Conservation (phyloP, 2,888 invertebrate species). For the Nysson spinosus region DNA sequence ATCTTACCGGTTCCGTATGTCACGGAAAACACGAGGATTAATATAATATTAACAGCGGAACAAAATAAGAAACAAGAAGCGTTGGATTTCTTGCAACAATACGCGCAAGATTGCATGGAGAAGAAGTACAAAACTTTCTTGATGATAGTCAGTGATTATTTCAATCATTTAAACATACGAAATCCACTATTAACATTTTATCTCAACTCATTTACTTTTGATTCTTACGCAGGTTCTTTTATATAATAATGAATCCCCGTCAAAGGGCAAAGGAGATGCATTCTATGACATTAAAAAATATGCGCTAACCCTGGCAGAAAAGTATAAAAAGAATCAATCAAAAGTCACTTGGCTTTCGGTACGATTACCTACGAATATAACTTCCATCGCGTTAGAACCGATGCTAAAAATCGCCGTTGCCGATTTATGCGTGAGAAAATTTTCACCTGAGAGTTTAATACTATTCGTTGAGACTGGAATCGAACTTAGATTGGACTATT, state of each 20-base stretch:
- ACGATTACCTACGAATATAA: slow-evolving; percentile 78
- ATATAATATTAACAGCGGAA: slow-evolving; percentile 86
- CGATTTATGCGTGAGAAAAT: slow-evolving; percentile 84
- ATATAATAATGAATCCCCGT: slow-evolving; percentile 82
- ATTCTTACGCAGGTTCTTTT: slow-evolving; percentile 84
- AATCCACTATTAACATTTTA: too few species aligned
- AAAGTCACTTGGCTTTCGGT: slow-evolving; percentile 86
- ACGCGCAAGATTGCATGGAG: slow-evolving; percentile 85
- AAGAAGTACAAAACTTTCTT: slow-evolving; percentile 89
- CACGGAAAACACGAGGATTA: slow-evolving; percentile 92
- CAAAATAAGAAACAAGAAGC: slow-evolving; percentile 80
- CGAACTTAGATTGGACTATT: slow-evolving; percentile 88
- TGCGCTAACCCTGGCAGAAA: slow-evolving; percentile 82
- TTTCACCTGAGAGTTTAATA: slow-evolving; percentile 86
- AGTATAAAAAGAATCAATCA: slow-evolving; percentile 83
- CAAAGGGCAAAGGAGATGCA: slow-evolving; percentile 82
- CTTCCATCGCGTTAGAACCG: slow-evolving; percentile 64
- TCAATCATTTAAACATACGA: slow-evolving; percentile 1
- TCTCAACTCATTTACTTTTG: too few species aligned
- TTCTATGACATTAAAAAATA: slow-evolving; percentile 82
- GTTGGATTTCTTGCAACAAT: slow-evolving; percentile 84
- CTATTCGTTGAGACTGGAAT: slow-evolving; percentile 84
- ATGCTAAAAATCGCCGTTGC: slow-evolving; percentile 80
- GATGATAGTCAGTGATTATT: slow-evolving; percentile 82
- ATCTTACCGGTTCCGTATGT: slow-evolving; percentile 96